phyloP scores from a whole-genome alignment of 2,888 invertebrate species.

The Ennomos fuscantarius region DNA sequence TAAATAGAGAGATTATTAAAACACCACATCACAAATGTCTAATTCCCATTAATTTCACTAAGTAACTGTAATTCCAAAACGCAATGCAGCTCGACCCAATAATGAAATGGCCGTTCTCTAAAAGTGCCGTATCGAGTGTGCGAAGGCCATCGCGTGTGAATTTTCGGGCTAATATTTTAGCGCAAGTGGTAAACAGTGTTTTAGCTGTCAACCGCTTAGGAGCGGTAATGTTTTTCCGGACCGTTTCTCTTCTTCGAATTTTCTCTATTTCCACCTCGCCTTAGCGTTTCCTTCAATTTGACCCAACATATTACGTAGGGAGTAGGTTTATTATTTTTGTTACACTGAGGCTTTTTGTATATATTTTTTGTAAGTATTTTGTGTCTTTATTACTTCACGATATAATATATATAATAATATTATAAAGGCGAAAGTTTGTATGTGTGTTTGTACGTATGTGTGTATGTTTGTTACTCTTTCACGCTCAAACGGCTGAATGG shows the following conservation, averaged over 20 bases:
- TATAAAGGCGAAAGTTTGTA: too few relatives aligned
- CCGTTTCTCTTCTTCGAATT: conserved; percentile 31
- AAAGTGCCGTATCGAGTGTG: conserved; percentile 7
- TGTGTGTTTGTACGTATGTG: too few relatives aligned
- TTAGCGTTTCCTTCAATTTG: conserved; percentile 14
- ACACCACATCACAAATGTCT: too few relatives aligned
- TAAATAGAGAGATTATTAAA: too few relatives aligned
- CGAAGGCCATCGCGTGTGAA: conserved; percentile 23
- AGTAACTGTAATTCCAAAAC: too few relatives aligned
- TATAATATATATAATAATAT: too few relatives aligned
- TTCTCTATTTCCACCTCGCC: conserved; percentile 8
- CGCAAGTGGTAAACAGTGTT: conserved; percentile 34
- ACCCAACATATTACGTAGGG: conserved; percentile 11
- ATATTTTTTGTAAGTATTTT: too few relatives aligned
- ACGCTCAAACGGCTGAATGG: too few relatives aligned
- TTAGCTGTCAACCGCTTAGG: conserved; percentile 30
- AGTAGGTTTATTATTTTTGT: not conserved
- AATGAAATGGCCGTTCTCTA: not conserved
- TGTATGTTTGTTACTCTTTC: too few relatives aligned
- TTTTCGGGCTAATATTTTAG: conserved; percentile 43
- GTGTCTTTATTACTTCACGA: too few relatives aligned
- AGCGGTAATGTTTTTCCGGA: conserved; percentile 38
- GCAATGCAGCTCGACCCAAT: not conserved
- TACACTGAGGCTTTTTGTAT: too few relatives aligned
- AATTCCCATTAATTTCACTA: too few relatives aligned